phyloP scores from a whole-genome alignment of 2,797 vertebrate genomes.

The Ceryle rudis region DNA sequence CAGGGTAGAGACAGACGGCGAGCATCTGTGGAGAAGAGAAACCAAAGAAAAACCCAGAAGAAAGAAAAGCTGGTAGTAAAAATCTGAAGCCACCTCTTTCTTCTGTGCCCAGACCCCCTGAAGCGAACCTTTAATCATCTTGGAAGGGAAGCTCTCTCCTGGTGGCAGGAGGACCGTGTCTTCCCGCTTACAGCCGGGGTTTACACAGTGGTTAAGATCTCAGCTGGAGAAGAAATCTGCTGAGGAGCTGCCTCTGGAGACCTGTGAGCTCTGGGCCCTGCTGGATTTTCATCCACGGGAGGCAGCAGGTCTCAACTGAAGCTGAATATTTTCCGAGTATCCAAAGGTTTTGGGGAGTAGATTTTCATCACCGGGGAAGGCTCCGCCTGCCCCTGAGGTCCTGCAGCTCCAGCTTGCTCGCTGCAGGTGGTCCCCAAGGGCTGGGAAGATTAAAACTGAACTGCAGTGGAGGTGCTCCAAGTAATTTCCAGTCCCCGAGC shows the following conservation, averaged over 20 bases:
- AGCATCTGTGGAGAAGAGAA: background rate
- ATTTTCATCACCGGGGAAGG: background rate
- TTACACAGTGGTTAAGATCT: background rate
- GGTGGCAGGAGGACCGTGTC: background rate
- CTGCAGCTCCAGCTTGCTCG: background rate
- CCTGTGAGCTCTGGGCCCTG: background rate
- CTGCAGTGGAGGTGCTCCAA: background rate
- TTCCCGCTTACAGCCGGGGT: accelerated
- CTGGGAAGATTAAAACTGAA: background rate
- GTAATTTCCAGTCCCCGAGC: background rate
- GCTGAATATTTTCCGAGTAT: background rate
- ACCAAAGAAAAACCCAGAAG: background rate
- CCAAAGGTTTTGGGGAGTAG: background rate
- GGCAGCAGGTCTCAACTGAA: background rate
- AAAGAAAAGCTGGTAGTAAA: background rate
- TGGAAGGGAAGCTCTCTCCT: accelerated
- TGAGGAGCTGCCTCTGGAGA: background rate
- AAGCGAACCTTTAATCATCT: background rate
- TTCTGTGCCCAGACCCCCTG: background rate
- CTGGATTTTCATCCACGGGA: accelerated
- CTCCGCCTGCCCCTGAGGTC: accelerated
- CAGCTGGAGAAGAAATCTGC: background rate
- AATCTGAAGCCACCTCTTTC: background rate
- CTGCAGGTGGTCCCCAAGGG: background rate
- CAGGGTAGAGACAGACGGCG: background rate